Percentiles rank a stretch among this genome's conserved stretches.
Evolutionary conservation across 37 sponge, comb jelly and placozoan species (phyloP).

Genomic region (Axinella damicornis): DNA sequence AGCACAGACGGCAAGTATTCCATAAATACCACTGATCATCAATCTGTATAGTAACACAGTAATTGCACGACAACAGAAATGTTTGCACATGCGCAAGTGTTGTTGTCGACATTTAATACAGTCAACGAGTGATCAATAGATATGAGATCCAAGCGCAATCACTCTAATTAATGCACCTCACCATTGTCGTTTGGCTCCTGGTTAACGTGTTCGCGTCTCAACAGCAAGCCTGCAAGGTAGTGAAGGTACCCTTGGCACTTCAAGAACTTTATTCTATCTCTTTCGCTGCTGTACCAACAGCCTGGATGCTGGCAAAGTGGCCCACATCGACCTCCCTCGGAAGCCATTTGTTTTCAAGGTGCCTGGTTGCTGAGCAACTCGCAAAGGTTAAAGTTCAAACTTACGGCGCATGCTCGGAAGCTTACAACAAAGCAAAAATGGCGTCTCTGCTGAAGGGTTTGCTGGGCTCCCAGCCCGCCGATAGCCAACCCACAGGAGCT

Average conservation of each 20-base stretch:
- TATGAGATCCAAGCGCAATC: no score
- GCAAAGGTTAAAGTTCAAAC: background rate
- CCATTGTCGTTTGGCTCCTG: background rate
- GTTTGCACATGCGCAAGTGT: no score
- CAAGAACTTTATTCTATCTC: background rate
- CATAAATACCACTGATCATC: no score
- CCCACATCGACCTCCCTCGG: conserved; percentile 30
- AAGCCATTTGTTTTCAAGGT: conserved; percentile 26
- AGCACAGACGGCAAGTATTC: no score
- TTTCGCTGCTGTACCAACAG: conserved; percentile 36
- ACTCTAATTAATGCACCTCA: no score
- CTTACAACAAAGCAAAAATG: conserved; percentile 27
- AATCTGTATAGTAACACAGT: no score
- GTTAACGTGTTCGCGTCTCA: background rate
- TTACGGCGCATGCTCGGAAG: conserved; percentile 29
- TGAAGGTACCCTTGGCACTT: background rate
- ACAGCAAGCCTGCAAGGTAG: conserved; percentile 26
- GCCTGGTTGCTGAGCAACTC: conserved; percentile 15
- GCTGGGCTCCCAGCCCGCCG: conserved; percentile 22
- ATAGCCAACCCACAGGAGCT: conserved; percentile 63
- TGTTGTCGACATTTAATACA: no score
- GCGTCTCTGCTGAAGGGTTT: conserved; percentile 57
- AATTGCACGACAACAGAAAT: no score
- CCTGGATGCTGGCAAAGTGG: conserved; percentile 70
- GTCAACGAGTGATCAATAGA: no score